Conservation (phyloP, 37 sponge, comb jelly and placozoan species). For the Haliclona indistincta region DNA sequence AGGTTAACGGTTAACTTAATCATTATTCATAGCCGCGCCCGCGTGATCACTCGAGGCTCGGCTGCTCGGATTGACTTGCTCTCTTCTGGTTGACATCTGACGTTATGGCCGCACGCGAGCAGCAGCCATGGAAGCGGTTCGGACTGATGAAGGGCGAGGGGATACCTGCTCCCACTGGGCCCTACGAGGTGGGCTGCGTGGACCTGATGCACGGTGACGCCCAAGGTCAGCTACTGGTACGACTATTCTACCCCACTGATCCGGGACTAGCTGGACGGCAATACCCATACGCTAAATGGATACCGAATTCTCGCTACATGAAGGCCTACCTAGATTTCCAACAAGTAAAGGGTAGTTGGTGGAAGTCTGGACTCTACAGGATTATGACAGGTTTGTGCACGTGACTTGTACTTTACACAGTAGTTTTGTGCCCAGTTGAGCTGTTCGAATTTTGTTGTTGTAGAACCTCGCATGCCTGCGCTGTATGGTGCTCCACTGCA, state of each 20-base stretch:
- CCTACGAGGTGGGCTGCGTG: conserved; percentile 20
- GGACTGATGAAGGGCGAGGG: neutral
- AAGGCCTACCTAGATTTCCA: conserved; percentile 4
- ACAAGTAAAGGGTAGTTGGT: neutral
- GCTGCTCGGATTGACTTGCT: too few relatives aligned
- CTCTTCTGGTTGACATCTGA: too few relatives aligned
- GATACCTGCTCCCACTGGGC: conserved; percentile 33
- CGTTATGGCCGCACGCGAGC: too few relatives aligned
- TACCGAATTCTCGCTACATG: conserved; percentile 13
- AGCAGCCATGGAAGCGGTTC: neutral
- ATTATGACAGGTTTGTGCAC: too few relatives aligned
- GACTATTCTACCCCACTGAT: conserved; percentile 54
- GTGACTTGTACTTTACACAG: too few relatives aligned
- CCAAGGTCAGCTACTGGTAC: conserved; percentile 23
- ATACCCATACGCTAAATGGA: conserved; percentile 8
- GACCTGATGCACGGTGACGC: conserved; percentile 34
- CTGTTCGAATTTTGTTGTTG: too few relatives aligned
- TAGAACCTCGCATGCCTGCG: conserved; percentile 55
- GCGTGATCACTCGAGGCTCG: too few relatives aligned
- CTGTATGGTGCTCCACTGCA: conserved; percentile 38
- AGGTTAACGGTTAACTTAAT: too few relatives aligned
- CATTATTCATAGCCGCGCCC: too few relatives aligned
- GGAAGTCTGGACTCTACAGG: neutral
- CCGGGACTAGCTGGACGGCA: neutral
- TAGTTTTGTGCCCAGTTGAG: too few relatives aligned